Evolutionary conservation across 2,113 vertebrate species (phyloP), one percentile per base, ranked within the genome.

Genomic region (Struthidea cinerea): DNA sequence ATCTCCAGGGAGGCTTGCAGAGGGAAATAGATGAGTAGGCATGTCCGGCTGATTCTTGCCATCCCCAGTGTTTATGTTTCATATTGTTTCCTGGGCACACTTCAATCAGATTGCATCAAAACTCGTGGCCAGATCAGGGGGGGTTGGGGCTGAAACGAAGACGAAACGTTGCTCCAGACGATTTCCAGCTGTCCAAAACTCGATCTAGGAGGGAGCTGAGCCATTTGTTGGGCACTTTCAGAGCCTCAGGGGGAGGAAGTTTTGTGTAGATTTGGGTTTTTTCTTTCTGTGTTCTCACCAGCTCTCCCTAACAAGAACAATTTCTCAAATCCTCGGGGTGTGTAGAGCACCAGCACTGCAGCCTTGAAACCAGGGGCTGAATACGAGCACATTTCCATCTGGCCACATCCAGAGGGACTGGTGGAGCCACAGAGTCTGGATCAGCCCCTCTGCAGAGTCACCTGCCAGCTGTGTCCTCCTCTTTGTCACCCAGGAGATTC

Each of bases 1-100:
- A 70, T 90, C 96, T 90, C 94, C 82, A 60, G 94, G 93, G 96
- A 97, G 49, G 39, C 73, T 95, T 97, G 47, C 41, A 3, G 93
- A 91, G 92, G 92, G 92, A 97, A 97, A 97, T 90, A 94, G 92
- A 96, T 97, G 95, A 57, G 77, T n/a, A 83, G 96, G 68, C 95
- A 95, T 97, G 96, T 95, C 94, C 89, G 20, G 90, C 80, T 96
- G 87, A 87, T 90, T 93, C 86, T 33, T 89, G 37, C 84, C 87
- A 91, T 89, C 85, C 68, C 71, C 57, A 5, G 80, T 23, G 61
- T 91, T 97, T 94, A 97, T 97, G 87, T 89, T 94, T 94, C 65
- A 93, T 94, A 74, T 93, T 57, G 57, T 97, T 97, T 95, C 96
- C 76, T 30, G 47, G 94, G 95, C 96, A 97, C 95, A 96, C 92